Evolutionary conservation across 2,113 vertebrate species (phyloP), one percentile per base, ranked within the genome.

Genomic region (Hydrochoerus hydrochaeris): DNA sequence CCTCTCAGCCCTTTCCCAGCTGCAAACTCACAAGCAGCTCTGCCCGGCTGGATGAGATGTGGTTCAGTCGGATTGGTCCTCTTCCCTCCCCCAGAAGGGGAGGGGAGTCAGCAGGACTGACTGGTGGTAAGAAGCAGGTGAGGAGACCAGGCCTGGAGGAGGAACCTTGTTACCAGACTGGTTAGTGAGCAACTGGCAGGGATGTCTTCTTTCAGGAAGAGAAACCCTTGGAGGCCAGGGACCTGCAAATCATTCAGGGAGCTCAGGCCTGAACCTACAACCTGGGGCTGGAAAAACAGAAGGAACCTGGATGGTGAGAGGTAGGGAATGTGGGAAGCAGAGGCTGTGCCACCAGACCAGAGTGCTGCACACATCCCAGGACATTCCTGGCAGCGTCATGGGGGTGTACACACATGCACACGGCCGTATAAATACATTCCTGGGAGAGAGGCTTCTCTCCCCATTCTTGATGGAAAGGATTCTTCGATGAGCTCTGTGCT

Each of bases 401-500:
- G 7, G 19, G 0, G n/a, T 1, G 26, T 0, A 8, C 0, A 11
- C 14, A 3, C 6, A 0, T 2, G 12, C 44, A 28, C 24, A 85
- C 1, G 49, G 57, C 4, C 83, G 1, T 54, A 77, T 52, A 84
- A 77, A 95, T 16, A 49, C n/a, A 89, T 62, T 44, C 38, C 46
- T 19, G 5, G 0, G 5, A 85, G 67, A 90, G 38, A 91, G 73
- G 22, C 49, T 73, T 67, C n/a, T 60, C 24, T 86, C 89, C 75
- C 73, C 17, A 38, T 67, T 71, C 92, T 58, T 75, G 62, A 77
- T 46, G 83, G 86, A 75, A 73, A 95, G 32, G 11, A 41, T 16
- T 84, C 95, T 97, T 97, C 96, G 93, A 94, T 95, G 89, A 85
- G 80, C 83, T 93, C 65, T 58, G 44, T 44, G 52, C 73, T 80